Evolutionary conservation across 2,797 vertebrate genomes (phyloP).

Genomic region (Cryptoblepharus egeriae): DNA sequence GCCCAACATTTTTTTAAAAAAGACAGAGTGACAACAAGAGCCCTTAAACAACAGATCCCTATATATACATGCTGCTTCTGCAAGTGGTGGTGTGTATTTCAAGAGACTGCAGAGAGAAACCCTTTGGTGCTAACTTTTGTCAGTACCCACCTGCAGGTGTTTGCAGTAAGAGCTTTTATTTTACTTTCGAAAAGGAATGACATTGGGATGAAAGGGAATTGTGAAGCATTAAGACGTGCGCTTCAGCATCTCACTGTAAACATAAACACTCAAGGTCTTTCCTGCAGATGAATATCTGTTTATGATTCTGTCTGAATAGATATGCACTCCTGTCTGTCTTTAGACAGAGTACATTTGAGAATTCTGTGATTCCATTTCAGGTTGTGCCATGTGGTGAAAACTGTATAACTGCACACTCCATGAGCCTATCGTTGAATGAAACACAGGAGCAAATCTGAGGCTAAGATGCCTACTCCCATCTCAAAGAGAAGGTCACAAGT

Average conservation of each 20-base stretch:
- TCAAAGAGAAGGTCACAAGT: too few relatives aligned
- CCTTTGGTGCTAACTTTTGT: slow-evolving; percentile 55
- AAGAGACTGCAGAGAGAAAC: slow-evolving; percentile 42
- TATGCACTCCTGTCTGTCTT: neutral
- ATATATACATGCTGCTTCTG: slow-evolving; percentile 42
- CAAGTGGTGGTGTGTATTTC: slow-evolving; percentile 24
- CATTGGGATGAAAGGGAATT: slow-evolving; percentile 51
- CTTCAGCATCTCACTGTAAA: slow-evolving; percentile 60
- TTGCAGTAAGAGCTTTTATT: slow-evolving; percentile 54
- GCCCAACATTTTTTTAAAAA: neutral
- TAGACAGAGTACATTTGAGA: slow-evolving; percentile 2
- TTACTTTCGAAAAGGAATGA: slow-evolving; percentile 49
- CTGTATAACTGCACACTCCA: neutral
- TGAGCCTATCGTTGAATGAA: neutral
- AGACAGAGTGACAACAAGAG: slow-evolving; percentile 55
- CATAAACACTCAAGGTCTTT: slow-evolving; percentile 51
- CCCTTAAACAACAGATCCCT: slow-evolving; percentile 57
- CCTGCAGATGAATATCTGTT: slow-evolving; percentile 32
- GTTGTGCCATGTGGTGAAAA: neutral
- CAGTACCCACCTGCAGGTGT: slow-evolving; percentile 52
- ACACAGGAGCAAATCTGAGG: neutral
- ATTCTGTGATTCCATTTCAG: slow-evolving; percentile 2
- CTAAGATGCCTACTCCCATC: neutral
- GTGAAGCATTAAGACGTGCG: slow-evolving; percentile 47
- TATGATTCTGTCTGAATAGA: slow-evolving; percentile 16